Percentiles rank a stretch among this genome's conserved stretches.
Conservation (phyloP, 2,113 vertebrate genomes). For the Lycocorax pyrrhopterus region DNA sequence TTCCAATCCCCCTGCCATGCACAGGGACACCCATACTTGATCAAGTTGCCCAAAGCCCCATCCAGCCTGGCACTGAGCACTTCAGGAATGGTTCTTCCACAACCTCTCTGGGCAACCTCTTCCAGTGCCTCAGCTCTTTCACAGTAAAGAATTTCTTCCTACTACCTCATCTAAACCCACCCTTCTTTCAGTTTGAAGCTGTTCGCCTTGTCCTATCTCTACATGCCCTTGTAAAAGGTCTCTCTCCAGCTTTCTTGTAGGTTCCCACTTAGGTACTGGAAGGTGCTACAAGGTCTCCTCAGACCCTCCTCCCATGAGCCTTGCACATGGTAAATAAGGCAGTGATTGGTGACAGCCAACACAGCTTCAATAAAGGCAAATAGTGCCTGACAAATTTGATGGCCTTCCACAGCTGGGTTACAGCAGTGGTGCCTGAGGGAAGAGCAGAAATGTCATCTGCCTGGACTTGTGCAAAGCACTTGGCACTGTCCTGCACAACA, state of each 20-base stretch:
- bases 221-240: neutral
- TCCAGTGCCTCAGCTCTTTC: neutral
- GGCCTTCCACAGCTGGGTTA: too few relatives aligned
- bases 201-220: neutral
- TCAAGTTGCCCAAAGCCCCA: fast-evolving
- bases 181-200: neutral
- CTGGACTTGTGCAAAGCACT: neutral
- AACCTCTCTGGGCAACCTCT: neutral
- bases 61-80: neutral
- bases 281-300: neutral
- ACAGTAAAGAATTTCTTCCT: neutral
- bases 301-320: neutral
- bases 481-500: neutral
- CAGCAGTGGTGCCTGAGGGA: too few relatives aligned
- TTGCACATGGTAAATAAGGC: neutral
- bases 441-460: neutral
- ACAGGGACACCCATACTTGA: too few relatives aligned
- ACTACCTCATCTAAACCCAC: neutral
- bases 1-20: neutral
- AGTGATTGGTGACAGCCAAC: neutral
- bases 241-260: neutral
- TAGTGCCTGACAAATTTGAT: neutral
- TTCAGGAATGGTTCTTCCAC: neutral
- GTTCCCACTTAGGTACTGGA: neutral
- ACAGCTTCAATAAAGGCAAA: neutral